Base-by-base conservation (phyloP, 2,797 vertebrate species). In the Sebastolobus altivelis region DNA sequence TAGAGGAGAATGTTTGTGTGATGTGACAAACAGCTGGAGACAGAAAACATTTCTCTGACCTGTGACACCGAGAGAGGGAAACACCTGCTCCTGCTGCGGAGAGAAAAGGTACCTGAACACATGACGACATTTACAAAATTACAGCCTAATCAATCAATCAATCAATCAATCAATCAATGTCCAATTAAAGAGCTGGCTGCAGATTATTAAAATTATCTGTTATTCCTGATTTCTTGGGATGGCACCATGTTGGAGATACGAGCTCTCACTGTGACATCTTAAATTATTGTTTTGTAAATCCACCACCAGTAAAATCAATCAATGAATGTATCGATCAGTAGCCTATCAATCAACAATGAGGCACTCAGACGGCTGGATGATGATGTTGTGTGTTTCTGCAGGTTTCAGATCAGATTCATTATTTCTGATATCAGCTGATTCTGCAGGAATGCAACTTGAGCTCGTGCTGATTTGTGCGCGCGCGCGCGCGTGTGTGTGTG, bases 21-120 rank as follows among this genome's bases (percentile, higher is more conserved):
- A 87, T 33, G 75, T 68, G 79, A 86, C 31, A 12, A 82, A 79
- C 80, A 77, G 33, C 88, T 77, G 87, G 80, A 87, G 77, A 67
- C 75, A 14, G 74, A 75, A 75, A 58, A 80, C 79, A 74, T 77
- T 76, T 81, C 81, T 43, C 18, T 83, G 67, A 89, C 62, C 81
- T 55, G 79, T 72, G 82, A 80, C 76, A 56, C 85, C 6, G 49
- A 52, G 29, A 16, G 59, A 63, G 67, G 56, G 56, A 72, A 75
- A 88, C 71, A 83, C 40, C 86, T 82, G 73, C 83, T 73, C 65
- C 74, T 63, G 60, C 87, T 67, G 79, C 65, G 38, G 75, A 72
- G 58, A 72, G 22, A 11, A 13, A 49, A 87, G 89, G 87, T 80
- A 87, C 76, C 46, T 83, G 78, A 81, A 81, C 74, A 4, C 77